Percentiles rank a stretch among this genome's conserved stretches.
Conservation (phyloP, 2,797 vertebrate species). For the Arrhamphus sclerolepis region DNA sequence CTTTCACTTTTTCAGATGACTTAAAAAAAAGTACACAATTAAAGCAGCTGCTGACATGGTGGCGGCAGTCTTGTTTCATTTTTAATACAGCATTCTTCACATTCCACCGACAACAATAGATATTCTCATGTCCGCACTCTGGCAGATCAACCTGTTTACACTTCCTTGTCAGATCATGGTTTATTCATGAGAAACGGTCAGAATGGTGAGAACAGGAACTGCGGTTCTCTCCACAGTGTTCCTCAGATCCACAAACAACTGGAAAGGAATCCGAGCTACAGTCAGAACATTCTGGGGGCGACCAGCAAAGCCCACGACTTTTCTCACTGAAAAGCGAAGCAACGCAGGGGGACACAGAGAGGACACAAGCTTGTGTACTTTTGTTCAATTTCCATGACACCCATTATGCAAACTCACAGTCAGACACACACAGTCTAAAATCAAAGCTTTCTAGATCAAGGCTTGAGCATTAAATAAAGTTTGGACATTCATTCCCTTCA, state of each 20-base stretch:
- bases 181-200: constrained; percentile 56
- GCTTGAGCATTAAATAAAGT: constrained; percentile 41
- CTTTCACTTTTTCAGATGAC: constrained; percentile 9
- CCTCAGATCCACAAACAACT: constrained; percentile 53
- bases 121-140: constrained; percentile 48
- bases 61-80: constrained; percentile 26
- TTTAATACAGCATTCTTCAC: constrained; percentile 63
- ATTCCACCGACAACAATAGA: constrained; percentile 72
- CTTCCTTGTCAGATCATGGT: constrained; percentile 61
- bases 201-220: constrained; percentile 72
- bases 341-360: constrained; percentile 24
- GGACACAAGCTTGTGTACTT: constrained; percentile 40
- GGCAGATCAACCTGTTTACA: constrained; percentile 64
- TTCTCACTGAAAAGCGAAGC: constrained; percentile 3
- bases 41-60: constrained; percentile 38
- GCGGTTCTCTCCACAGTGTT: constrained; percentile 36
- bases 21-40: not conserved
- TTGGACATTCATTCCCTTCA: constrained; percentile 31
- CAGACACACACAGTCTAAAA: constrained; percentile 34
- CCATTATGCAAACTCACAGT: constrained; percentile 16
- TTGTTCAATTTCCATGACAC: constrained; percentile 46
- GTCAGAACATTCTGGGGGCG: constrained; percentile 16
- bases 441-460: constrained; percentile 51
- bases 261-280: constrained; percentile 27
- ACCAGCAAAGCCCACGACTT: constrained; percentile 7